Conservation (phyloP, 2,113 vertebrate species). For the Pelecanus crispus region DNA sequence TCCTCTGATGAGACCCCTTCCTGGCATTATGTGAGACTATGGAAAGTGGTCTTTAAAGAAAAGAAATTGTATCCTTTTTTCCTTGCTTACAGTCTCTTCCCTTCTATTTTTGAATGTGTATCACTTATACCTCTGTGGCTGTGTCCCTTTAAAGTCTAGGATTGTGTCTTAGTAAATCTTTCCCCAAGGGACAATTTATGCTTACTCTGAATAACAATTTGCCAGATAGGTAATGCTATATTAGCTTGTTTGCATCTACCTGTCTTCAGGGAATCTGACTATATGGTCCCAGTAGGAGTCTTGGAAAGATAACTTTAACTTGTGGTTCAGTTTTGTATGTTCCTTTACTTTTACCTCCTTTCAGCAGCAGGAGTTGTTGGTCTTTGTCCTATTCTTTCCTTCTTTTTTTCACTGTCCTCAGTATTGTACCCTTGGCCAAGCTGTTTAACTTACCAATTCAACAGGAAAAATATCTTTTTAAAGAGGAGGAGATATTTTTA, state of each 20-base stretch:
- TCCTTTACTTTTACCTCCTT: not conserved
- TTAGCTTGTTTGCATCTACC: not conserved
- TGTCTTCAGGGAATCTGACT: not conserved
- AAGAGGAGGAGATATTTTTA: not conserved
- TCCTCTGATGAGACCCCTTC: not conserved
- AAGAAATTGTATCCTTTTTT: not conserved
- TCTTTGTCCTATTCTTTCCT: not conserved
- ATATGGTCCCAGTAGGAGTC: not conserved
- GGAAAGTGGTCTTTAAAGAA: not conserved
- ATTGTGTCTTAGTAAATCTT: not conserved
- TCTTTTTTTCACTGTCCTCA: not conserved
- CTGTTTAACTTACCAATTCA: not conserved
- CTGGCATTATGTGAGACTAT: not conserved
- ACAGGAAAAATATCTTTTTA: not conserved
- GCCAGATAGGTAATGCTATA: not conserved
- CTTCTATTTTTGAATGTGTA: not conserved
- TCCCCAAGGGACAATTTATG: not conserved
- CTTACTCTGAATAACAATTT: not conserved
- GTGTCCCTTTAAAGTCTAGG: not conserved
- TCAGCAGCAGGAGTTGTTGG: not conserved
- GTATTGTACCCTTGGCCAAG: not conserved
- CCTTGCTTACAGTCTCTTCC: not conserved
- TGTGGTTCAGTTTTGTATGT: not conserved
- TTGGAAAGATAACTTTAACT: not conserved
- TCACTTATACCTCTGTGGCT: not conserved